Evolutionary conservation across 2,113 vertebrate genomes (phyloP), one percentile per base, ranked within the genome.

Genomic region (Andinoacara biseriatus): DNA sequence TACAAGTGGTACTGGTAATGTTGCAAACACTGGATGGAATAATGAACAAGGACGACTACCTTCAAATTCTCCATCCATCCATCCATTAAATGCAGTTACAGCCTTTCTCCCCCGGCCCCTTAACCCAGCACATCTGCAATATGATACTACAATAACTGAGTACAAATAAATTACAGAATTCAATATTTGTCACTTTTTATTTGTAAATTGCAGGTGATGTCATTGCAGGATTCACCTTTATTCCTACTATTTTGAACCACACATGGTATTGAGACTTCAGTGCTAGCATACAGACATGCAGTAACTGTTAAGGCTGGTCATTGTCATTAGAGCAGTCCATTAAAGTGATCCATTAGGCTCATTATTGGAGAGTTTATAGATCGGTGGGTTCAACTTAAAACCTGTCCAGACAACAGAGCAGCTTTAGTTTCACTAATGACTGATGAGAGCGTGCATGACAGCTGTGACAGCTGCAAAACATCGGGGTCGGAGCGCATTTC

Each of bases 291-390:
- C 56, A 72, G 18, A 59, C 2, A 7, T 29, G 35, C 17, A 58
- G 15, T 29, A 59, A 60, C 65, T 15, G 6, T 29, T 65, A 62
- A 17, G 43, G 4, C 22, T 46, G 20, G 33, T 58, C 33, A 29
- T 35, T 3, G 22, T 59, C 4, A 58, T 58, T 20, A 58, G 31
- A 35, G n/a, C 46, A 35, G 43, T 26, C n/a, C 29, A 58, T 69
- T 69, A 76, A 61, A 58, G 22, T 46, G 22, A 74, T 67, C 63
- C 40, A 60, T 83, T 80, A 56, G 40, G 74, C 49, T 43, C 54
- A 54, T 62, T 65, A n/a, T 24, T 63, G 60, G 31, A 3, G 52
- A 7, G 5, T 80, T 56, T 78, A 60, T 24, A 38, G 40, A 56
- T 79, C n/a, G 38, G 1, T 11, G 15, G n/a, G 5, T 33, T 26